Base-by-base conservation (phyloP, 2,113 vertebrate genomes). In the Uria lomvia region DNA sequence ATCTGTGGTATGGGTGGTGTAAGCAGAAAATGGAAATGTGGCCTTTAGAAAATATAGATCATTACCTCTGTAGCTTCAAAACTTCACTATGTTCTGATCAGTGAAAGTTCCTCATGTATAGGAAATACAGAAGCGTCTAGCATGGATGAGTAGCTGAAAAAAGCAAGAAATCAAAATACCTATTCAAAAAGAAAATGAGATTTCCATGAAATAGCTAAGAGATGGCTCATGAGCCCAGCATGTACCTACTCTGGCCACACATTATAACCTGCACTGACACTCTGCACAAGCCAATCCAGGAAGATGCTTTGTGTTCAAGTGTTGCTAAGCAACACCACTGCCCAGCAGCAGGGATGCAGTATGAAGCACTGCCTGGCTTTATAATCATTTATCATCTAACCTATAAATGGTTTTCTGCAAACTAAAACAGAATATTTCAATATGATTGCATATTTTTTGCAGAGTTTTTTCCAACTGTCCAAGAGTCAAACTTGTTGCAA, bases 281-380 rank as follows among this genome's bases (percentile, higher is more conserved):
- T 90, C 74, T 10, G 15, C 90, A 96, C 65, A 93, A 98, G 55
- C 88, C 94, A 96, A 38, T 94, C 16, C 32, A 79, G 66, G 66
- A 95, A 34, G 66, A 96, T 94, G 91, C 86, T 96, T 95, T 90
- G 18, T 95, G 93, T 88, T 82, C 89, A 81, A 86, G 45, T 63
- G 97, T 98, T 98, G 97, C 98, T 97, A 97, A 92, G 98, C 97
- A 98, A 98, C 97, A 12, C 90, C 96, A 95, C 79, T 94, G 87
- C 53, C 84, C 97, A 96, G 94, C 86, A 97, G 79, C 79, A 93
- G 70, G 78, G 86, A 97, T 96, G 96, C 86, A 86, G 52, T 73
- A 87, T 67, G 92, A 97, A 97, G 75, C 87, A 76, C 87, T 92
- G 84, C 60, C 87, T 90, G 81, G 36, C 60, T 93, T 97, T 88